A percentile compares a stretch with the other conserved stretches of the same genome.
Conservation (phyloP, 1,140 invertebrate genomes). For the Probaryconus sp. region DNA sequence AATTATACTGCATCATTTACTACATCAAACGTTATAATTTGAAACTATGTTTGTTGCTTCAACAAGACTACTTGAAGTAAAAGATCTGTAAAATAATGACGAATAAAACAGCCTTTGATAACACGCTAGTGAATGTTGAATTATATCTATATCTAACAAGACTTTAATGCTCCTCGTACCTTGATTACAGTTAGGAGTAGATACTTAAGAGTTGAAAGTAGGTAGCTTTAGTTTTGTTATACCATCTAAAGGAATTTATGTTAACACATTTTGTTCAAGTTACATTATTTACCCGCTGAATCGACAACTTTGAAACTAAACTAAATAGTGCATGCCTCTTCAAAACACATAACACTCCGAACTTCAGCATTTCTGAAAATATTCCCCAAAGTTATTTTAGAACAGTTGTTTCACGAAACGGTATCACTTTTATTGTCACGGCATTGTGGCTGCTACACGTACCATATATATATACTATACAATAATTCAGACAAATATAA, state of each 20-base stretch:
- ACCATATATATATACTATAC: too few species aligned
- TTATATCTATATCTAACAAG: too few species aligned
- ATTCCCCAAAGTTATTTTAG: constrained; percentile 10
- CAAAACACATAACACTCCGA: background rate
- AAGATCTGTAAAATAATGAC: too few species aligned
- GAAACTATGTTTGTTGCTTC: too few species aligned
- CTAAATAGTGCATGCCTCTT: background rate
- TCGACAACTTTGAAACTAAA: constrained; percentile 7
- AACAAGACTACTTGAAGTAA: too few species aligned
- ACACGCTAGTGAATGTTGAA: too few species aligned
- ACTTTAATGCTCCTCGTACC: background rate
- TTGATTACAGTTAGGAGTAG: constrained; percentile 19
- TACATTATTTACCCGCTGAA: constrained; percentile 20
- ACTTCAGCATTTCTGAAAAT: constrained; percentile 4
- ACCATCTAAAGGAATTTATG: constrained; percentile 1
- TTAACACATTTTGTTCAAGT: constrained; percentile 22
- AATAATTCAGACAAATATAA: too few species aligned
- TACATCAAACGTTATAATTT: too few species aligned
- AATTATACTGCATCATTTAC: too few species aligned
- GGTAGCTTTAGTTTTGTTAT: background rate
- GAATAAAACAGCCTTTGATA: too few species aligned
- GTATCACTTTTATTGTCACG: constrained; percentile 12
- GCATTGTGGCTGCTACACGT: too few species aligned
- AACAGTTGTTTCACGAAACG: constrained; percentile 15
- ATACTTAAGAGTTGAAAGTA: constrained; percentile 6